A percentile compares a stretch with the other conserved stretches of the same genome.
Conservation (phyloP, 1,140 invertebrate species). For the Apis mellifera region Amel_HAv3.1 CM009935.2:2029001-2029500, state of each 20-base stretch:
- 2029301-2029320: too few species aligned
- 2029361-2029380: neutral
- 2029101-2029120: neutral
- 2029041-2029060: neutral
- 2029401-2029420: neutral
- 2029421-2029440: conserved; percentile 2
- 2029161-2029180: neutral
- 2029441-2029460: conserved; percentile 6
- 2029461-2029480: conserved; percentile 58
- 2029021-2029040: too few species aligned
- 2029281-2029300: too few species aligned
- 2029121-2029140: neutral
- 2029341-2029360: conserved; percentile 15
- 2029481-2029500: conserved; percentile 76
- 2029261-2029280: neutral
- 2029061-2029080: neutral
- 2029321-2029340: too few species aligned
- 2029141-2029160: neutral
- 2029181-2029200: neutral
- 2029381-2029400: conserved; percentile 16
- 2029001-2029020: too few species aligned
- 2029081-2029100: neutral
- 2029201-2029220: neutral
- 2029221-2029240: neutral
- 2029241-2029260: neutral